A percentile compares a stretch with the other conserved stretches of the same genome.
phyloP scores from a whole-genome alignment of 2,113 vertebrate genomes.

The Scalopus aquaticus region DNA sequence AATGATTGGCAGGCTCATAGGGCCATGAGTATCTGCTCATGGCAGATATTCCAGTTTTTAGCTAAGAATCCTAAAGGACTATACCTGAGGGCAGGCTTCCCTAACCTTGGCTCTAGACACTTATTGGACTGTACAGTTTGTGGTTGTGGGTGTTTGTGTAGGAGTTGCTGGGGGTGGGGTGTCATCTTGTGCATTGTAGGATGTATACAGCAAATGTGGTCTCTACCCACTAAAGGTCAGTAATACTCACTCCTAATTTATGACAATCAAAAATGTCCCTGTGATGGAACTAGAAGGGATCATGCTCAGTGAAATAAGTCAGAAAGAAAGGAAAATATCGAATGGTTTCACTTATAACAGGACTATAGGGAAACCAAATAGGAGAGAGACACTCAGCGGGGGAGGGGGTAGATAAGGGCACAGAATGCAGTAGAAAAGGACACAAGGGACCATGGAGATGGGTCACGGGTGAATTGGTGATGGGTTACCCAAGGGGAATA shows the following conservation, averaged over 20 bases:
- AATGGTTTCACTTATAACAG: no score
- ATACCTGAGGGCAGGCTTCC: background rate
- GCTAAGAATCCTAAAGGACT: background rate
- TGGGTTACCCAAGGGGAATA: no score
- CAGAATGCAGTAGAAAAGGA: no score
- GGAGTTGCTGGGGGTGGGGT: background rate
- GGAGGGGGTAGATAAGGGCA: no score
- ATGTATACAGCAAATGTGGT: background rate
- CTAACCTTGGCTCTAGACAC: background rate
- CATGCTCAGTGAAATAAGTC: no score
- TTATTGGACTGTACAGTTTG: background rate
- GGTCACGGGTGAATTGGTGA: no score
- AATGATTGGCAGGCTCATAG: background rate
- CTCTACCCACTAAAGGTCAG: background rate
- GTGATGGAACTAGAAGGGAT: no score
- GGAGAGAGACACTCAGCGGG: no score
- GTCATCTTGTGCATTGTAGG: background rate
- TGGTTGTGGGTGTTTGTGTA: background rate
- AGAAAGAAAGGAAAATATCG: no score
- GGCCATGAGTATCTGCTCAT: no score
- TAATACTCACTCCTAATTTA: background rate
- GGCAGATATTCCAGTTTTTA: background rate
- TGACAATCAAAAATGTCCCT: background rate
- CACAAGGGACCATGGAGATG: no score
- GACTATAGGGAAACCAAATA: no score